Evolutionary conservation across 2,797 vertebrate genomes (phyloP), one percentile per base, ranked within the genome.

Genomic region (Benthosema pterotum): DNA sequence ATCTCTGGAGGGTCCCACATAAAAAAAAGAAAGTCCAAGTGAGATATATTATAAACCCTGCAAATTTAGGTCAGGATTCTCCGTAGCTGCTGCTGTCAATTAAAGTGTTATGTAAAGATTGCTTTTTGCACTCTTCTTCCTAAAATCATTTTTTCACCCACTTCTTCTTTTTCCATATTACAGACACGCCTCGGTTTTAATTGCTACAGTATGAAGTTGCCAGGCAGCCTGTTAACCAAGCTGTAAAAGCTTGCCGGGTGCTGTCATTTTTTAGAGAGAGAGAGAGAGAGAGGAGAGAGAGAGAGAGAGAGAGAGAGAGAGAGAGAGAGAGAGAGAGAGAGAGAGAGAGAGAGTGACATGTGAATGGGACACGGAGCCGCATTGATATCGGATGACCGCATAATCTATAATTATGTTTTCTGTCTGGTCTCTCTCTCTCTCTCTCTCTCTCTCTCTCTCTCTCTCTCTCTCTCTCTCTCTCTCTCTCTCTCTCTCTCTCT

Each of bases 141-240:
- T 38, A 38, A 38, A 38, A 38, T 38, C 32, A 6, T 9, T 38
- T 28, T 28, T 28, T 28, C 5, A 3, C 25, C 1, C 25, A 5
- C 28, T 38, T 38, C 32, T 38, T 8, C 32, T 38, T 38, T 57
- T 61, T 74, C 77, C 69, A 75, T 25, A 18, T 73, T 67, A 53
- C 14, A 52, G 60, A 11, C 38, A 6, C 51, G 18, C 42, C 22
- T 57, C 38, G 53, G 46, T 70, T 78, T 74, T 77, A 85, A 82
- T 83, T 85, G 69, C 73, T 42, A 77, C 38, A 71, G 32, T 38
- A 38, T 38, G 2, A 77, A 48, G 78, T 84, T 84, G 79, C 83
- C 71, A 73, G 72, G 83, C 81, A 80, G 86, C 80, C 80, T 12
- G 72, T 47, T 68, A 54, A 76, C 78, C 69, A 79, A 61, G 65